A percentile compares a stretch with the other conserved stretches of the same genome.
Conservation (phyloP, 2,888 invertebrate species). For the Tryphoninae sp. region DNA sequence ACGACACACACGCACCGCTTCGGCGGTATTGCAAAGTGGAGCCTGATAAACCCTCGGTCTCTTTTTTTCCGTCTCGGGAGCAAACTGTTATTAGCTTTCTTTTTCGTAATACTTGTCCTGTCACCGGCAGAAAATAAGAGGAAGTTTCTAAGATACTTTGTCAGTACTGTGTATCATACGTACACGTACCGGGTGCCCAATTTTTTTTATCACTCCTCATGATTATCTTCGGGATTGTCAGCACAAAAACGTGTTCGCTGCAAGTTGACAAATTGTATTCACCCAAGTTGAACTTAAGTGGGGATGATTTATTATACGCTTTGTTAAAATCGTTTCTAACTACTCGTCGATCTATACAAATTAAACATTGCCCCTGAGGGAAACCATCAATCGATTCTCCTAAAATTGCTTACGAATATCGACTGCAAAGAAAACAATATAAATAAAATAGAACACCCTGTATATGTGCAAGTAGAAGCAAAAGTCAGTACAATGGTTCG, state of each 20-base stretch:
- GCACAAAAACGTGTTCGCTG: not conserved
- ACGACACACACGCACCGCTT: slow-evolving; percentile 56
- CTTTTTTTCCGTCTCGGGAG: slow-evolving; percentile 56
- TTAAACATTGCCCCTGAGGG: not conserved
- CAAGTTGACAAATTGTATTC: not conserved
- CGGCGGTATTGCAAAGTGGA: slow-evolving; percentile 38
- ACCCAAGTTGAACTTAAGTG: no score
- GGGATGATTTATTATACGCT: no score
- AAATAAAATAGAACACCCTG: not conserved
- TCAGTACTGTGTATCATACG: slow-evolving; percentile 55
- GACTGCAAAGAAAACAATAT: not conserved
- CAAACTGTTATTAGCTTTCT: slow-evolving; percentile 79
- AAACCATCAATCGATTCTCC: not conserved
- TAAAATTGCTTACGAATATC: not conserved
- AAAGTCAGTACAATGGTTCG: slow-evolving; percentile 53
- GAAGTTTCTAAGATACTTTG: slow-evolving; percentile 71
- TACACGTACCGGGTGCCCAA: slow-evolving; percentile 23
- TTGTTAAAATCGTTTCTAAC: not conserved
- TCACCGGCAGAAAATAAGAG: slow-evolving; percentile 79
- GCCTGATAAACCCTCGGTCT: slow-evolving; percentile 52
- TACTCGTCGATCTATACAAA: not conserved
- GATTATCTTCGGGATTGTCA: not conserved
- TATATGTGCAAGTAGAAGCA: slow-evolving; percentile 8
- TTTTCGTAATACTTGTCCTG: slow-evolving; percentile 79
- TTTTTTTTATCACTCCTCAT: not conserved